A percentile compares a stretch with the other conserved stretches of the same genome.
Evolutionary conservation across 2,113 vertebrate genomes (phyloP).

Genomic region (Mus spicilegus): DNA sequence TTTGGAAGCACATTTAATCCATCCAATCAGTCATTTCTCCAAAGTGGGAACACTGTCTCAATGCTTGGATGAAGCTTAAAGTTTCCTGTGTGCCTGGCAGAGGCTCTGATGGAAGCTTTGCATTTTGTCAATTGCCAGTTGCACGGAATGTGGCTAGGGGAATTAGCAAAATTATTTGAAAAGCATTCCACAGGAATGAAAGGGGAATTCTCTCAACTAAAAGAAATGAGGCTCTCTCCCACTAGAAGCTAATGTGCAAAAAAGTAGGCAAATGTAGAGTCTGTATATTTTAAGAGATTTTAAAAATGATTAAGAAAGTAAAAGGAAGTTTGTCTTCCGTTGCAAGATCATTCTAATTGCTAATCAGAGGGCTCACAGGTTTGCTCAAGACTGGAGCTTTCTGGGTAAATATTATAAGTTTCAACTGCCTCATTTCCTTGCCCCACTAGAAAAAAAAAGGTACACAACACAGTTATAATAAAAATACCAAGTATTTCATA

Average conservation of each 20-base stretch:
- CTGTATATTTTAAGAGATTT: conserved; percentile 32
- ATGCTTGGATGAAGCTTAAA: conserved; percentile 76
- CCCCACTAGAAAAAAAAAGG: conserved; percentile 3
- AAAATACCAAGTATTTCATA: conserved; percentile 59
- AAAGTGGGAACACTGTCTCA: conserved; percentile 66
- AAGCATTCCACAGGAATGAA: conserved; percentile 60
- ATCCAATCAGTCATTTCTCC: conserved; percentile 75
- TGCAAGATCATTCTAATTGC: conserved; percentile 66
- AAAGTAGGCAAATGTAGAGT: conserved; percentile 51
- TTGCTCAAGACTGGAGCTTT: conserved; percentile 46
- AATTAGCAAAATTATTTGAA: conserved; percentile 71
- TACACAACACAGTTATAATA: conserved; percentile 37
- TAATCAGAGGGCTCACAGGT: conserved; percentile 63
- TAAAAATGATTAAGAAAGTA: conserved; percentile 58
- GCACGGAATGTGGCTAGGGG: conserved; percentile 26
- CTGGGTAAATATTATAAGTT: conserved; percentile 64
- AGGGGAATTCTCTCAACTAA: conserved; percentile 46
- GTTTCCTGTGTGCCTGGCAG: conserved; percentile 72
- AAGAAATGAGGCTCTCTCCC: background rate
- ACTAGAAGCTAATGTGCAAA: conserved; percentile 42
- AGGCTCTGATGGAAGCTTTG: conserved; percentile 71
- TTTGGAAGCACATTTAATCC: conserved; percentile 76
- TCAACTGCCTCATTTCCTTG: conserved; percentile 50
- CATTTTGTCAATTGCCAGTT: conserved; percentile 67
- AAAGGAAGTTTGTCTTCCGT: conserved; percentile 47